Evolutionary conservation across 2,888 invertebrate genomes (phyloP), one percentile per base, ranked within the genome.

Genomic region (Drosophila setosimentum): DNA sequence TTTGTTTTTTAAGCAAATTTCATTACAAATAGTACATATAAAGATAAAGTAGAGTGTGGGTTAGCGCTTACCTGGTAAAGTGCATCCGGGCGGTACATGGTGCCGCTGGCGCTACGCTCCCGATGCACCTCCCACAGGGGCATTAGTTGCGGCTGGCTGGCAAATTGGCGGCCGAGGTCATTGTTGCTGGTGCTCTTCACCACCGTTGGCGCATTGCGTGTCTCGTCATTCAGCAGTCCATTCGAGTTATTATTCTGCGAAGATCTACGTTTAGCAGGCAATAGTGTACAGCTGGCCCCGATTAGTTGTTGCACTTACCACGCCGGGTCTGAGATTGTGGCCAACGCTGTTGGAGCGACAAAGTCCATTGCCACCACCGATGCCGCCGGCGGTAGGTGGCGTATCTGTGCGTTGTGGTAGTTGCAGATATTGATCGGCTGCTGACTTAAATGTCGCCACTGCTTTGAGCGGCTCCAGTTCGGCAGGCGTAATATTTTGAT

Each of bases 1-100:
- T 35, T 40, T 8, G 3, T 33, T 33, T 13, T 13, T 18, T 8
- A 40, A n/a, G 40, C 40, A n/a, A 40, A n/a, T n/a, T 40, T 18
- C n/a, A 8, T 13, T 16, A 30, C 7, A 30, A 30, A 30, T 30
- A 35, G 13, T 16, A 35, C 16, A 30, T 1, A 30, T 7, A 16
- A 45, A 21, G 21, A 13, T 3, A 13, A 7, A 13, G 42, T 13
- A 45, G 7, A 45, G 13, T 24, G 16, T 45, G 45, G 42, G 7
- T 24, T 45, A 6, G 24, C 30, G 29, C 29, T 59, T 79, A 98
- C 98, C 91, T 97, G 96, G 92, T 98, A 98, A 87, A 99, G 96
- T 11, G 98, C 96, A 92, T 99, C 98, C 62, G 97, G 97, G 61
- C 97, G 95, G 87, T 96, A 95, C 95, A 98, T 96, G 21, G 97